Conservation (phyloP, 1,140 invertebrate species). For the Limonius californicus region DNA sequence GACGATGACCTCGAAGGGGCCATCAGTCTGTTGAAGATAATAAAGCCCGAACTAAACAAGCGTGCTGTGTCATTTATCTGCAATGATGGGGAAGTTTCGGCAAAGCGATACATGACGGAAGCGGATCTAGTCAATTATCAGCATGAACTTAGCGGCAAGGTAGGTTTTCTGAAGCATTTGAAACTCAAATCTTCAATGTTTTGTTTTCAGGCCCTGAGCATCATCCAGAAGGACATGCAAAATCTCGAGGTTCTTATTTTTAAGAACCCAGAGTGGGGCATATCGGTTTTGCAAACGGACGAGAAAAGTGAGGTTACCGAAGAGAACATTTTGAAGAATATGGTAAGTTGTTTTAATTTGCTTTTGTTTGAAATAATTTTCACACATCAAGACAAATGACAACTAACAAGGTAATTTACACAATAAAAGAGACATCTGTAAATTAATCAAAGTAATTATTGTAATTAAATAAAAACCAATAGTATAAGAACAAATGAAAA, state of each 20-base stretch:
- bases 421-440: too few relatives aligned
- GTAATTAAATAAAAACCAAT: too few relatives aligned
- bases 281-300: constrained; percentile 54
- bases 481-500: too few relatives aligned
- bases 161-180: not conserved
- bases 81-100: constrained; percentile 47
- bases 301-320: constrained; percentile 36
- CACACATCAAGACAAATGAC: too few relatives aligned
- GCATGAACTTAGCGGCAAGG: not conserved
- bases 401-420: too few relatives aligned
- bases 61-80: constrained; percentile 58
- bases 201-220: constrained; percentile 44
- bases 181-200: too few relatives aligned
- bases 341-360: constrained; percentile 38
- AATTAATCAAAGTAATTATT: too few relatives aligned
- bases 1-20: constrained; percentile 56
- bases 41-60: constrained; percentile 56
- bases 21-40: constrained; percentile 55
- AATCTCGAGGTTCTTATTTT: constrained; percentile 63
- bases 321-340: constrained; percentile 41
- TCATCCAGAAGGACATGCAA: constrained; percentile 56
- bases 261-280: constrained; percentile 67
- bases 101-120: constrained; percentile 55
- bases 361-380: too few relatives aligned
- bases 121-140: constrained; percentile 48